These are phyloP conservation scores for Belonocnema kinseyi DNA, from an alignment of 1,140 invertebrate species.

Conservation along the genomic window DNA sequence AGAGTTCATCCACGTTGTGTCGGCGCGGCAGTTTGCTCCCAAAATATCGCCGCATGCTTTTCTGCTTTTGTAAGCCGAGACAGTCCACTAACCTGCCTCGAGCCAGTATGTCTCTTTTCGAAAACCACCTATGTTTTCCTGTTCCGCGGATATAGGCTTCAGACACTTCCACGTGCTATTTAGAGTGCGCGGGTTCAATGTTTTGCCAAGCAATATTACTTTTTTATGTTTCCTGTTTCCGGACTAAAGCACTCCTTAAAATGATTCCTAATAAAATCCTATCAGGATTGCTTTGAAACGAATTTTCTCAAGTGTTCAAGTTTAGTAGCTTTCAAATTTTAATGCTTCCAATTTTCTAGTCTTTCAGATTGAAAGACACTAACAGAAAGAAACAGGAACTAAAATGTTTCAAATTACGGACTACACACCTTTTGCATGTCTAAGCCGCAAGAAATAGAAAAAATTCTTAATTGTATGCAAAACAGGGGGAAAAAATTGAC, in stretches of 20 bases:
- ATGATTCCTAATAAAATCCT: background rate
- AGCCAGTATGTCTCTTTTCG: constrained; percentile 5
- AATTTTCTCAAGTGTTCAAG: too few species aligned
- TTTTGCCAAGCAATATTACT: constrained; percentile 5
- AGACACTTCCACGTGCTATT: constrained; percentile 29
- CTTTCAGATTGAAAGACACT: too few species aligned
- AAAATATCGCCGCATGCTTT: constrained; percentile 12
- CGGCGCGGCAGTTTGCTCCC: constrained; percentile 10
- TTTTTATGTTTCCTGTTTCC: constrained; percentile 15
- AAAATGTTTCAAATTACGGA: too few species aligned
- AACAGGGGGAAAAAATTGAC: too few species aligned
- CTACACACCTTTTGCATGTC: too few species aligned
- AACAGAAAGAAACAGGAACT: too few species aligned
- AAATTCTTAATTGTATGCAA: too few species aligned
- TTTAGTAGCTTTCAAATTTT: too few species aligned
- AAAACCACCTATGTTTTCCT: constrained; percentile 31
- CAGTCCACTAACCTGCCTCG: constrained; percentile 17
- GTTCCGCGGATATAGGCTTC: constrained; percentile 17
- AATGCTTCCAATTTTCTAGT: too few species aligned
- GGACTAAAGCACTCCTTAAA: background rate
- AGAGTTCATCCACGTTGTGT: background rate
- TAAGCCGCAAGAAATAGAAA: too few species aligned
- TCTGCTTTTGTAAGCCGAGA: background rate
- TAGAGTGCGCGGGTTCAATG: constrained; percentile 17
- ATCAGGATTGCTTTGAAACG: background rate